Evolutionary conservation across 2,113 vertebrate genomes (phyloP), one percentile per base, ranked within the genome.

Genomic region (Colinus virginianus): DNA sequence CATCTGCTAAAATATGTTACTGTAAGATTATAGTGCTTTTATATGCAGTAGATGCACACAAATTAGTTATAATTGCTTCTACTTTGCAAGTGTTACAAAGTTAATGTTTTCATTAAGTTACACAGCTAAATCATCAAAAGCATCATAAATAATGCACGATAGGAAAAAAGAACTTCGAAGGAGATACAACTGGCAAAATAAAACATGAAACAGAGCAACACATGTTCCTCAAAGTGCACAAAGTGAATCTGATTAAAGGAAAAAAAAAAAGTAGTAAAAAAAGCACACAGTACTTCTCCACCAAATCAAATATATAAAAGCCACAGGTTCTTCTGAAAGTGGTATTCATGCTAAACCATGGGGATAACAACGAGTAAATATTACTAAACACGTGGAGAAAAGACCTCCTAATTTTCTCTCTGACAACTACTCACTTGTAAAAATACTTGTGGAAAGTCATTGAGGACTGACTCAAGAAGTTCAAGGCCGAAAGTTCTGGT

Each of bases 381-480:
- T 87, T 43, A 49, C 38, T 46, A 70, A 16, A 13, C 18, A 11
- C 11, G 6, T 25, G 38, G 91, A 75, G 5, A 56, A 25, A 86
- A 68, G 20, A 28, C 9, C 18, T 94, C 38, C 17, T 72, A 6
- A 34, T 74, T 78, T 84, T 67, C 21, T 4, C 13, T 56, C 8
- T 18, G 58, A 88, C 40, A 94, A 42, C 43, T 72, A 84, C 94
- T 97, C 95, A 99, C 98, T 84, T 99, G 98, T 82, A 99, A 98
- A 97, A 99, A 99, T 23, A 99, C 99, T 63, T 98, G 98, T 4
- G 99, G 99, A 70, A 99, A 99, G 97, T 99, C 99, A 96, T 99
- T 99, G 55, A 99, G 98, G 81, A 99, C 99, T 1, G 99, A 99
- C 95, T 99, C 99, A 63, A 99, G 98, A 87, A 99, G 98, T 96